These are phyloP conservation scores for Enteromius treurensis DNA, from an alignment of 2,797 vertebrate genomes.

Conservation along the genomic window DNA sequence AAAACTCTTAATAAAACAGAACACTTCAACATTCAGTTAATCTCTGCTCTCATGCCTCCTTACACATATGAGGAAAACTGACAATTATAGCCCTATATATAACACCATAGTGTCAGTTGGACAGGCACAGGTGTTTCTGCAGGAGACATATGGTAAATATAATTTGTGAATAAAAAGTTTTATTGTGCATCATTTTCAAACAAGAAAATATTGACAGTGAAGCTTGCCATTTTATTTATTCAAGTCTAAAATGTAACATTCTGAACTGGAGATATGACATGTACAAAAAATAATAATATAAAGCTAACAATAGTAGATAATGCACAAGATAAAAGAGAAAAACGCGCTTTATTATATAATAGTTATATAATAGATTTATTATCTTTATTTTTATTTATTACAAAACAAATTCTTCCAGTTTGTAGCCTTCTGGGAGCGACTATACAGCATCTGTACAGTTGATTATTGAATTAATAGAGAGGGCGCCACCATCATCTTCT, in stretches of 20 bases:
- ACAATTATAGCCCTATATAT: not conserved
- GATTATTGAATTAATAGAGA: conserved; percentile 1
- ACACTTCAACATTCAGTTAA: not conserved
- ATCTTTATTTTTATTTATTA: not conserved
- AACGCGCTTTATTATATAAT: no score
- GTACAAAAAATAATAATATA: not conserved
- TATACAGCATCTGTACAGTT: not conserved
- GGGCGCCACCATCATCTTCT: not conserved
- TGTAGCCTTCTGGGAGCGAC: not conserved
- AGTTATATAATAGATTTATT: no score
- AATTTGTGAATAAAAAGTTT: not conserved
- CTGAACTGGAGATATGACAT: no score
- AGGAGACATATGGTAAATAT: not conserved
- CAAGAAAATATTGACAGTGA: not conserved
- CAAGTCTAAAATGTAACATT: not conserved
- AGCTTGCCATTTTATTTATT: not conserved
- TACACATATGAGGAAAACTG: not conserved
- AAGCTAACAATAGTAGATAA: not conserved
- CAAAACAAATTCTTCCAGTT: not conserved
- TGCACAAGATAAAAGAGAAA: not conserved
- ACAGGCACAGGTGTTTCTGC: not conserved
- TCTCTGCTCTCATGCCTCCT: not conserved
- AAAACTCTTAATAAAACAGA: not conserved
- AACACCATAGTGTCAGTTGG: not conserved
- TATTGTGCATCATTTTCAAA: not conserved